phyloP scores from a whole-genome alignment of 2,113 vertebrate species.

The Nesoenas mayeri region DNA sequence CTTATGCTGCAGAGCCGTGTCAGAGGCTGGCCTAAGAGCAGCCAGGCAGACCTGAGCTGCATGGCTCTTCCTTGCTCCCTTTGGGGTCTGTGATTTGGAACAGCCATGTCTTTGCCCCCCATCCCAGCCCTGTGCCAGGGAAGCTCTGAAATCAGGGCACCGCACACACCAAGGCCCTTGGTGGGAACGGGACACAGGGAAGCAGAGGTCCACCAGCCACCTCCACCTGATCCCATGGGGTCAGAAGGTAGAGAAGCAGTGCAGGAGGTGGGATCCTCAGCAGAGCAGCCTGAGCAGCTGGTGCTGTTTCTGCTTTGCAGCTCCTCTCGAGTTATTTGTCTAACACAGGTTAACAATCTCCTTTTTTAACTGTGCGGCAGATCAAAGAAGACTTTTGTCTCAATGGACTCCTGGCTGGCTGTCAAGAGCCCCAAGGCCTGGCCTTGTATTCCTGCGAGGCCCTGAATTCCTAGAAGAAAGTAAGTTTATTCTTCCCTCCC shows the following conservation, averaged over 20 bases:
- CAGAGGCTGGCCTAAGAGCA: background rate
- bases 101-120: background rate
- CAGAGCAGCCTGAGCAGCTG: background rate
- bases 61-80: background rate
- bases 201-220: background rate
- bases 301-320: constrained; percentile 38
- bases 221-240: background rate
- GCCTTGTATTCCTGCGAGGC: background rate
- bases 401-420: constrained; percentile 64
- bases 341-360: constrained; percentile 75
- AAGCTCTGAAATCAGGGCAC: background rate
- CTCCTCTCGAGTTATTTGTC: constrained; percentile 48
- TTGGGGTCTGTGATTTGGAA: background rate
- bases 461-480: constrained; percentile 40
- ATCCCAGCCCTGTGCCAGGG: background rate
- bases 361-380: constrained; percentile 51
- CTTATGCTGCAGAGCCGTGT: background rate
- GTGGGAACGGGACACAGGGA: background rate
- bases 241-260: background rate
- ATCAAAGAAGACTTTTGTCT: constrained; percentile 75
- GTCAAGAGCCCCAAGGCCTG: constrained; percentile 59
- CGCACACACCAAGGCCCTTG: accelerated
- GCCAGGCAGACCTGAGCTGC: background rate
- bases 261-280: background rate
- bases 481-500: constrained; percentile 20